Evolutionary conservation across 2,113 vertebrate genomes (phyloP).

Genomic region (Chaetops frenatus): DNA sequence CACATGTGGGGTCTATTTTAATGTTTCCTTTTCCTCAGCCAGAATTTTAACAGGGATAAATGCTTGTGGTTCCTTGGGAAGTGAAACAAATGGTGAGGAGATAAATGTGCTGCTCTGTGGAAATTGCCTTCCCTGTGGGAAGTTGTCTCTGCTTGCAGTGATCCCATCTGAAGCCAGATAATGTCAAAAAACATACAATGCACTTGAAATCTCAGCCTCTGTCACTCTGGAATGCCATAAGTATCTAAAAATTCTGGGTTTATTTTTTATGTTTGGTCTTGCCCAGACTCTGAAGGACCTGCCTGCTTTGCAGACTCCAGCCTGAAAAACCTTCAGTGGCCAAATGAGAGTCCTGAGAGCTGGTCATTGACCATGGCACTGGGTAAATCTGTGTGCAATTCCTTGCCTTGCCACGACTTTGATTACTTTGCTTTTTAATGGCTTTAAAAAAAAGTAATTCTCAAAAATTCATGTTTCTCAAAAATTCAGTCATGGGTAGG

Average conservation of each 20-base stretch:
- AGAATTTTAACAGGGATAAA: background rate
- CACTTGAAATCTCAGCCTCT: background rate
- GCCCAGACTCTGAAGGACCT: background rate
- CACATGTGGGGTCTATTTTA: background rate
- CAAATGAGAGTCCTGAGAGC: background rate
- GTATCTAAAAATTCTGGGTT: background rate
- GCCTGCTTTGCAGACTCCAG: background rate
- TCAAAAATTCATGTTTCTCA: background rate
- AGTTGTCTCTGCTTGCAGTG: background rate
- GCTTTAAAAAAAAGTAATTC: background rate
- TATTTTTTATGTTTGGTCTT: background rate
- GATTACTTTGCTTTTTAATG: background rate
- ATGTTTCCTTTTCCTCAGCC: background rate
- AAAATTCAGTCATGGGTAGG: background rate
- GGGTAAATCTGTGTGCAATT: background rate
- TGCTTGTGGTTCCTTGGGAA: background rate
- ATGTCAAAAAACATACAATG: background rate
- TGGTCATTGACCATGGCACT: fast-evolving
- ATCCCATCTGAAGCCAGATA: background rate
- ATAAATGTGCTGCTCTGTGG: background rate
- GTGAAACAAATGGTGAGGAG: background rate
- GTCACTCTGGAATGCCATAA: background rate
- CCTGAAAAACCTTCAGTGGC: background rate
- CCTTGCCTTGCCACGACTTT: background rate
- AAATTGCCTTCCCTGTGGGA: background rate